Evolutionary conservation across 2,113 vertebrate genomes (phyloP).

Genomic region (Rhynchopsitta pachyrhyncha): DNA sequence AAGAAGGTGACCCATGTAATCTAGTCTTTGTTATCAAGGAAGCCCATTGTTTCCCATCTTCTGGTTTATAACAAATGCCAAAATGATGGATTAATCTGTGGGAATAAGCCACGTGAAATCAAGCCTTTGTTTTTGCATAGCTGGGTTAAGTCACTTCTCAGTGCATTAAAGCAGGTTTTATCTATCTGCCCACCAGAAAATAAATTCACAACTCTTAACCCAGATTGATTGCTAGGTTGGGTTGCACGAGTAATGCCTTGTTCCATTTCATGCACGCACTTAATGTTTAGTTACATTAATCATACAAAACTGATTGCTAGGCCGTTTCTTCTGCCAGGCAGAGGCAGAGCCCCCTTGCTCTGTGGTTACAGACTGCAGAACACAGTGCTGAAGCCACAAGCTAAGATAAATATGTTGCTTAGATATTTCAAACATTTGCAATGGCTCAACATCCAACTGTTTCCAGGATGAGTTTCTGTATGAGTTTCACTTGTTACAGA

Average conservation of each 20-base stretch:
- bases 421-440: background rate
- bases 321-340: background rate
- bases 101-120: background rate
- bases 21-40: background rate
- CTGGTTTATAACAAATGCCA: background rate
- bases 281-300: background rate
- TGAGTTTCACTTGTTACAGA: background rate
- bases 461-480: background rate
- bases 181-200: background rate
- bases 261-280: background rate
- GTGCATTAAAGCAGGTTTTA: background rate
- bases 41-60: background rate
- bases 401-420: background rate
- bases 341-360: background rate
- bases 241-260: background rate
- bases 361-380: background rate
- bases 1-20: background rate
- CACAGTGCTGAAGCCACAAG: background rate
- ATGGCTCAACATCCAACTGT: background rate
- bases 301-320: background rate
- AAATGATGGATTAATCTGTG: constrained; percentile 8
- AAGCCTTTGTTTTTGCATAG: background rate
- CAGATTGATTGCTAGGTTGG: background rate
- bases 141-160: background rate
- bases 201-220: background rate